Conservation (phyloP, 2,797 vertebrate species). For the Distichodus sexfasciatus region DNA sequence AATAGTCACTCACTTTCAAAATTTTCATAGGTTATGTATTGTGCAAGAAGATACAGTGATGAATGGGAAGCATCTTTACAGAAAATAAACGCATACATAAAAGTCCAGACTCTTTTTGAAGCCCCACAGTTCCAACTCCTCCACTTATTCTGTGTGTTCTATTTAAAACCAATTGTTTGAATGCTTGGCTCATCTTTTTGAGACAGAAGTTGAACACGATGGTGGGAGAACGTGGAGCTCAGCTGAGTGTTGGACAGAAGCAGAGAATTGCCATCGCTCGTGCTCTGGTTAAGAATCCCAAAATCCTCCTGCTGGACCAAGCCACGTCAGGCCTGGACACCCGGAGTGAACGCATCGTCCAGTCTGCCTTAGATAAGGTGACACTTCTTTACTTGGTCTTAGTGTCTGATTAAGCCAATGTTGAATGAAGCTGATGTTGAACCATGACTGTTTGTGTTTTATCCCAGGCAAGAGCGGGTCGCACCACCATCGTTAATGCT, state of each 20-base stretch:
- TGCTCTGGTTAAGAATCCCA: conserved; percentile 72
- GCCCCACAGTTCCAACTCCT: too few species aligned
- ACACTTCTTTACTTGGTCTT: too few species aligned
- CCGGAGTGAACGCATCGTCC: conserved; percentile 74
- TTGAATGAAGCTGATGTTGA: not conserved
- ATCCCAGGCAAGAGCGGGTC: conserved; percentile 69
- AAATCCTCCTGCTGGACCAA: conserved; percentile 75
- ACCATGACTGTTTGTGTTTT: not conserved
- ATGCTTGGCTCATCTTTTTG: not conserved
- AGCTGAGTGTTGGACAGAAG: conserved; percentile 80
- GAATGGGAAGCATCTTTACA: too few species aligned
- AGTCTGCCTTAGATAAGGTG: conserved; percentile 74
- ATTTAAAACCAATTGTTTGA: not conserved
- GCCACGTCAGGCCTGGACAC: conserved; percentile 75
- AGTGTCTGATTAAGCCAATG: too few species aligned
- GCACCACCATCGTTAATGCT: conserved; percentile 77
- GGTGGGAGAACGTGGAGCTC: conserved; percentile 77
- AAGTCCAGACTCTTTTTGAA: too few species aligned
- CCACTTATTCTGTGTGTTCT: too few species aligned
- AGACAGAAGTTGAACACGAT: conserved; percentile 76
- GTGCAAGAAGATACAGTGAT: too few species aligned
- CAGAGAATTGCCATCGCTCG: conserved; percentile 78
- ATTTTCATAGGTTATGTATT: too few species aligned
- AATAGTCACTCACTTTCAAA: too few species aligned
- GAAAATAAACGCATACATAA: too few species aligned